phyloP scores from a whole-genome alignment of 2,888 invertebrate genomes.

The Toxonevra muliebris region DNA sequence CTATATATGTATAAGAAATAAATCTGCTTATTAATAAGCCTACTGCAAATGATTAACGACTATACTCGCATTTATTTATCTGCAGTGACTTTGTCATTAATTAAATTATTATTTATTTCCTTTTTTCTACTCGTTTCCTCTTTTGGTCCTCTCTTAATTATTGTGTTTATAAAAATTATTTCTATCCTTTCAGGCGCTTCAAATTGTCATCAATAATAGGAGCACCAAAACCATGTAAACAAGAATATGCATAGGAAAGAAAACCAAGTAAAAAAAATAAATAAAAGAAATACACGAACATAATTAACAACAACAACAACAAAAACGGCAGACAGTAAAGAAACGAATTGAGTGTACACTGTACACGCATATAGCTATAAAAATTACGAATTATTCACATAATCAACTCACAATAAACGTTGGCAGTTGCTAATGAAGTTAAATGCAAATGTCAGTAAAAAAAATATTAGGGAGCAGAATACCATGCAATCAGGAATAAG shows the following conservation, averaged over 20 bases:
- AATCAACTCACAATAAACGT: slow-evolving; percentile 30
- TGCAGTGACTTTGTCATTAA: too few relatives aligned
- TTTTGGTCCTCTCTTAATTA: neutral
- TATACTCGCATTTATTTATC: too few relatives aligned
- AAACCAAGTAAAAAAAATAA: slow-evolving; percentile 5
- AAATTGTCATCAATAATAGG: slow-evolving; percentile 13
- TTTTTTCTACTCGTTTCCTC: too few relatives aligned
- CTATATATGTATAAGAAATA: too few relatives aligned
- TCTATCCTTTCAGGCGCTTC: slow-evolving; percentile 21
- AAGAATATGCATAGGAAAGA: slow-evolving; percentile 15
- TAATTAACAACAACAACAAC: too few relatives aligned
- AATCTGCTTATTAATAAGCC: too few relatives aligned
- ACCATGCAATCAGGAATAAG: slow-evolving; percentile 21
- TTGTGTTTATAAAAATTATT: slow-evolving; percentile 14
- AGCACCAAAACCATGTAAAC: slow-evolving; percentile 3
- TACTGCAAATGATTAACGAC: too few relatives aligned
- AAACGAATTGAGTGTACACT: slow-evolving; percentile 2
- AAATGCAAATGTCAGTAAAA: slow-evolving; percentile 14
- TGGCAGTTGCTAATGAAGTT: slow-evolving; percentile 31
- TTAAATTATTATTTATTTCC: too few relatives aligned
- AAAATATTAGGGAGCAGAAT: slow-evolving; percentile 26
- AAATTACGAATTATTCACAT: slow-evolving; percentile 1
- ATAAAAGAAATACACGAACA: neutral
- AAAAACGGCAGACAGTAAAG: slow-evolving; percentile 4
- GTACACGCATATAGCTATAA: neutral